phyloP scores from a whole-genome alignment of 2,888 invertebrate genomes.

The Pemphredon lugubris region DNA sequence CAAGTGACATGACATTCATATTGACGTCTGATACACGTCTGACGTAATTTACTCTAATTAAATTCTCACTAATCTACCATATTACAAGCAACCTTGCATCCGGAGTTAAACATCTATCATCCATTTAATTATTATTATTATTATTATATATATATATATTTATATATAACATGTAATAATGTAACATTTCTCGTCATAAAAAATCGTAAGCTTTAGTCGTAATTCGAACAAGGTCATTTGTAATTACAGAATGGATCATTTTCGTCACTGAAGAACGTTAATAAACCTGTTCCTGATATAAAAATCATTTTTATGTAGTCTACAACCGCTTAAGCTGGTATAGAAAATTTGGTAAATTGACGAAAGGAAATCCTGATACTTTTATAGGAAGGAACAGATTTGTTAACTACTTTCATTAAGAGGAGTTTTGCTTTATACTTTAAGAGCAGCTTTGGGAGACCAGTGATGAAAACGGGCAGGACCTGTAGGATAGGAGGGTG shows the following conservation, averaged over 20 bases:
- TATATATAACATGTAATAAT: constrained; percentile 73
- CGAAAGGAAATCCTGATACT: too few relatives aligned
- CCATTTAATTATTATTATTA: constrained; percentile 62
- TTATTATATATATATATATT: too few relatives aligned
- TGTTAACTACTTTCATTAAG: constrained; percentile 57
- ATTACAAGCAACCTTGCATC: constrained; percentile 76
- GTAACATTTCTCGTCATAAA: constrained; percentile 71
- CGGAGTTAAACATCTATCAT: constrained; percentile 73
- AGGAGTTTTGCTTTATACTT: constrained; percentile 73
- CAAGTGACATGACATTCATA: constrained; percentile 49
- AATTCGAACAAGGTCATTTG: constrained; percentile 69
- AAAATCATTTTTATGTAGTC: constrained; percentile 22
- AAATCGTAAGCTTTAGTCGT: constrained; percentile 73
- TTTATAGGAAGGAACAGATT: constrained; percentile 63
- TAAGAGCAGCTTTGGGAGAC: constrained; percentile 77
- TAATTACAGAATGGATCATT: constrained; percentile 67
- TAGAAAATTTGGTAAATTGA: too few relatives aligned
- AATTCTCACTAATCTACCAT: constrained; percentile 66
- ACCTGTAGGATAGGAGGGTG: constrained; percentile 75
- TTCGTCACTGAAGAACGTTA: constrained; percentile 62
- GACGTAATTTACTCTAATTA: constrained; percentile 59
- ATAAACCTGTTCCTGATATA: constrained; percentile 59
- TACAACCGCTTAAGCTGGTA: not conserved
- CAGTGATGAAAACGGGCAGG: constrained; percentile 78
- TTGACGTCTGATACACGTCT: constrained; percentile 40